Evolutionary conservation across 2,888 invertebrate genomes (phyloP).

Genomic region (Blastobasis lacticolella): DNA sequence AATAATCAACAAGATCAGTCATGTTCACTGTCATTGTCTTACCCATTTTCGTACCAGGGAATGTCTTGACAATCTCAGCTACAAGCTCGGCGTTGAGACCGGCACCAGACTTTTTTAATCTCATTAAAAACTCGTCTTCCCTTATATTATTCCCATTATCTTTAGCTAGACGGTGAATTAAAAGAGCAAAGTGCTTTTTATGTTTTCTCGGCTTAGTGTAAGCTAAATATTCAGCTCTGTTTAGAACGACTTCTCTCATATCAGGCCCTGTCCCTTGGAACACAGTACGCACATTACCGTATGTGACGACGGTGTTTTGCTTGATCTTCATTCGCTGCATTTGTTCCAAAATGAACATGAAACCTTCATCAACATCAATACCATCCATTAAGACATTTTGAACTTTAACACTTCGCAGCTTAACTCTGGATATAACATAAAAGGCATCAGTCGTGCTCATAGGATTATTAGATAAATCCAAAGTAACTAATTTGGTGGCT

Average conservation of each 20-base stretch:
- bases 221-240: conserved; percentile 22
- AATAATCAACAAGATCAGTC: conserved; percentile 28
- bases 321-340: conserved; percentile 16
- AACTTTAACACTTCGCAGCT: conserved; percentile 16
- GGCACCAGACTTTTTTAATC: conserved; percentile 14
- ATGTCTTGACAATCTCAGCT: conserved; percentile 22
- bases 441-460: conserved; percentile 21
- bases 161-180: conserved; percentile 20
- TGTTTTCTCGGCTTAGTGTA: conserved; percentile 18
- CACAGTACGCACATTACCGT: conserved; percentile 15
- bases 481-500: conserved; percentile 15
- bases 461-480: conserved; percentile 26
- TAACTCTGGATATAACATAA: conserved; percentile 17
- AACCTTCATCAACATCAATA: conserved; percentile 20
- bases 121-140: conserved; percentile 15
- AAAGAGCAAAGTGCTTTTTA: conserved; percentile 21
- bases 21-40: conserved; percentile 24
- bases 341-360: conserved; percentile 14
- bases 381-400: conserved; percentile 24
- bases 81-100: conserved; percentile 21
- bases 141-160: conserved; percentile 16
- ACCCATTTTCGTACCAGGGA: conserved; percentile 26
- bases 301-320: conserved; percentile 20
- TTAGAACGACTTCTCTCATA: conserved; percentile 22
- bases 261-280: conserved; percentile 15